These are phyloP conservation scores for Nymphalis io DNA, from an alignment of 1,140 invertebrate genomes.

Conservation along the genomic window DNA sequence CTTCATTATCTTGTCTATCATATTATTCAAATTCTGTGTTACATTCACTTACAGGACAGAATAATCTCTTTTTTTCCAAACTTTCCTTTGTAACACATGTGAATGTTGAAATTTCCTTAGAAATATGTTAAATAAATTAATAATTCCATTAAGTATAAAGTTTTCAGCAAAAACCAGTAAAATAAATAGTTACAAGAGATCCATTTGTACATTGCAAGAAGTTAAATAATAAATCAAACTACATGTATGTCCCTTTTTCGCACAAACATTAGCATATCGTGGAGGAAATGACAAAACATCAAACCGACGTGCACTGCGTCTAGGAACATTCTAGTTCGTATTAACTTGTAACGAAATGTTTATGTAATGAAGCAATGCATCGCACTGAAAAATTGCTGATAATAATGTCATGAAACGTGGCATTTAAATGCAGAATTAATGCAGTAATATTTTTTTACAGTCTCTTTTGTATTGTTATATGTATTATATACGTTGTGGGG, in stretches of 20 bases:
- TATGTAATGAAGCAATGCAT: not conserved
- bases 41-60: no score
- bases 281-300: conserved; percentile 31
- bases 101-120: no score
- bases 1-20: no score
- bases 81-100: no score
- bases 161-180: not conserved
- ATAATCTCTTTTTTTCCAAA: no score
- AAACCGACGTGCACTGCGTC: conserved; percentile 18
- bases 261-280: conserved; percentile 23
- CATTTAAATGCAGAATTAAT: no score
- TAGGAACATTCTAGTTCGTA: not conserved
- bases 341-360: conserved; percentile 1
- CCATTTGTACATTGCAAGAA: conserved; percentile 10
- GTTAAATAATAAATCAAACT: conserved; percentile 25
- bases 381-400: conserved; percentile 2
- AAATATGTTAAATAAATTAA: no score
- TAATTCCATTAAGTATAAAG: no score
- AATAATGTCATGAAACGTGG: not conserved
- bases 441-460: no score
- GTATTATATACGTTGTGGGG: no score
- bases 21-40: no score
- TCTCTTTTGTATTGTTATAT: no score
- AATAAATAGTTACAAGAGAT: not conserved
- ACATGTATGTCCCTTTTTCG: conserved; percentile 17